Conservation (phyloP, 2,888 invertebrate species). For the Agrotis exclamationis region DNA sequence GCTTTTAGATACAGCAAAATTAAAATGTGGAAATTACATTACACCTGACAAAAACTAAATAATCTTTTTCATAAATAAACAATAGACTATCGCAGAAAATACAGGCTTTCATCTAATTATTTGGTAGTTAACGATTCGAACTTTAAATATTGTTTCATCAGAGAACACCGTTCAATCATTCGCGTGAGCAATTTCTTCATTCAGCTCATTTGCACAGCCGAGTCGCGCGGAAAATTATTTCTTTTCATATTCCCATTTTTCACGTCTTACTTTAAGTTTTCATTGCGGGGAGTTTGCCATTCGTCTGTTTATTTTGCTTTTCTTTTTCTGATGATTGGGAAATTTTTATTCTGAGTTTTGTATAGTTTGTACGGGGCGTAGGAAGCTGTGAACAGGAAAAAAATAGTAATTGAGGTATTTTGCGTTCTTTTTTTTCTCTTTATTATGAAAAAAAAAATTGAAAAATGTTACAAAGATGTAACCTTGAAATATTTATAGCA, state of each 20-base stretch:
- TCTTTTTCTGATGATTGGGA: constrained; percentile 64
- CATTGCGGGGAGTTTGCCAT: constrained; percentile 76
- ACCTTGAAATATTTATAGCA: too few species aligned
- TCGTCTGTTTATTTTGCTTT: constrained; percentile 81
- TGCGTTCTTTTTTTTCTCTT: not conserved
- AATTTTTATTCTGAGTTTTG: constrained; percentile 65
- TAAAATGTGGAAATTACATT: too few species aligned
- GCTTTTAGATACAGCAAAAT: not conserved
- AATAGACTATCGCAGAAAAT: not conserved
- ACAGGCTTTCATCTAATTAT: constrained; percentile 15
- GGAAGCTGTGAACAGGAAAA: not conserved
- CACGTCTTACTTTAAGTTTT: constrained; percentile 90
- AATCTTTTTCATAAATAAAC: too few species aligned
- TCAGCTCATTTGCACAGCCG: constrained; percentile 91
- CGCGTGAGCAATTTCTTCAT: constrained; percentile 87
- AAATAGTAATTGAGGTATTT: too few species aligned
- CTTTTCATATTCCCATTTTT: constrained; percentile 91
- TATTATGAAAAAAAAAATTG: not conserved
- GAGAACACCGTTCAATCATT: constrained; percentile 87
- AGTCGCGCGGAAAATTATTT: constrained; percentile 91
- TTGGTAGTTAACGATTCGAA: constrained; percentile 65
- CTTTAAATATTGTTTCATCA: constrained; percentile 87
- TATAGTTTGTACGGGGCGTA: constrained; percentile 46
- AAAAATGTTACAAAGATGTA: too few species aligned
- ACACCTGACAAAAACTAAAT: too few species aligned